These are phyloP conservation scores for Paraescarpia echinospica DNA, from an alignment of 1,140 invertebrate species.

Conservation along the genomic window DNA sequence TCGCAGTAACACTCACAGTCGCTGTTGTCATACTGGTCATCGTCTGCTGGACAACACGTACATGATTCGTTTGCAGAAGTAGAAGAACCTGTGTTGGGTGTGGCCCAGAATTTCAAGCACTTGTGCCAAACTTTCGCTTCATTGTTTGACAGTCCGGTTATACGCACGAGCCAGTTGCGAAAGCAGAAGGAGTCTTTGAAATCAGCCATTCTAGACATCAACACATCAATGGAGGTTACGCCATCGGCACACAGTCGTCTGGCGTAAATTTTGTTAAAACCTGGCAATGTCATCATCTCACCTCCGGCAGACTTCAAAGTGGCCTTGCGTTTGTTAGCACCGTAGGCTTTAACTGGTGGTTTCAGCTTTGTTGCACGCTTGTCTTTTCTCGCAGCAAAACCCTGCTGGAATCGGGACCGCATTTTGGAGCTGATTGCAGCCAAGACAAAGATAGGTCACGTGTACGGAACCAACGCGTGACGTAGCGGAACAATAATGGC, in stretches of 20 bases:
- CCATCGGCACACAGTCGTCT: background rate
- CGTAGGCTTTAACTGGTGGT: too few relatives aligned
- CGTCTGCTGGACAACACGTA: background rate
- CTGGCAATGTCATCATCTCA: background rate
- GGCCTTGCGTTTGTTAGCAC: background rate
- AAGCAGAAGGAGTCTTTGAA: background rate
- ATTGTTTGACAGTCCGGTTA: background rate
- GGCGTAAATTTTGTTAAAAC: background rate
- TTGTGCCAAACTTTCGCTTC: background rate
- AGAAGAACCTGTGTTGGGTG: background rate
- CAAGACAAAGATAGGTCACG: background rate
- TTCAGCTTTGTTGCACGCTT: background rate
- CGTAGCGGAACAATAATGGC: background rate
- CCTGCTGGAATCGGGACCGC: background rate
- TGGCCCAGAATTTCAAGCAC: background rate
- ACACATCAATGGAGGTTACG: background rate
- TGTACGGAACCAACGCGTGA: background rate
- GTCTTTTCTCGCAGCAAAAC: background rate
- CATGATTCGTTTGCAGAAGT: background rate
- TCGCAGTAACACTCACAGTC: background rate
- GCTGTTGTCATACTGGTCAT: background rate
- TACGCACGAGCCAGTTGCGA: background rate
- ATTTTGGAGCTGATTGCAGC: background rate
- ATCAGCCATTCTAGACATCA: background rate
- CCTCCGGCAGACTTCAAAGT: background rate